Evolutionary conservation across 1,140 invertebrate species (phyloP).

Genomic region (Drosophila serrata): DNA sequence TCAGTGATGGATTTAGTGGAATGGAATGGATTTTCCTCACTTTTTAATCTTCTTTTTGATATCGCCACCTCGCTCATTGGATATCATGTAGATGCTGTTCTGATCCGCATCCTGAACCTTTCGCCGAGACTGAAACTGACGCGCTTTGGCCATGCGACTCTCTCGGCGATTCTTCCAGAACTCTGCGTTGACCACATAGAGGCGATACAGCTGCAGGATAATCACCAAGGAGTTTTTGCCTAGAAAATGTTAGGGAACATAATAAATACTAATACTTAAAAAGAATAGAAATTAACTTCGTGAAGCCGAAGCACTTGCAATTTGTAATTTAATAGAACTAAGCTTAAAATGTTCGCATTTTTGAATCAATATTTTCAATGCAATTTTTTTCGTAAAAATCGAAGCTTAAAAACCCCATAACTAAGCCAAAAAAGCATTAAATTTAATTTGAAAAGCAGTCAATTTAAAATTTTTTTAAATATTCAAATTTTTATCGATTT

Average conservation of each 20-base stretch:
- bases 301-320: no score
- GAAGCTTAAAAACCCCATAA: no score
- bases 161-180: constrained; percentile 86
- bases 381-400: no score
- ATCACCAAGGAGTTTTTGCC: constrained; percentile 95
- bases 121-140: constrained; percentile 84
- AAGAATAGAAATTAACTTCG: neutral
- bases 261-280: constrained; percentile 49
- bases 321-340: no score
- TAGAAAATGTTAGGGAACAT: constrained; percentile 85
- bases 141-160: constrained; percentile 82
- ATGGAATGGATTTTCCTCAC: constrained; percentile 27
- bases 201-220: constrained; percentile 92
- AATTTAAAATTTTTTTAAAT: no score
- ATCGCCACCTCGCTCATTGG: constrained; percentile 82
- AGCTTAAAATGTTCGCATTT: no score
- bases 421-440: no score
- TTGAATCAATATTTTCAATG: no score
- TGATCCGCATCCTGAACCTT: constrained; percentile 82
- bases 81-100: constrained; percentile 88
- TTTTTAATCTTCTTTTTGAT: constrained; percentile 79
- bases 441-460: no score
- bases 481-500: no score
- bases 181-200: constrained; percentile 92
- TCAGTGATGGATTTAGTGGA: neutral